These are phyloP conservation scores for Nesometra sesokonis DNA, from an alignment of 35 echinoderm and acorn worm genomes.

Conservation along the genomic window DNA sequence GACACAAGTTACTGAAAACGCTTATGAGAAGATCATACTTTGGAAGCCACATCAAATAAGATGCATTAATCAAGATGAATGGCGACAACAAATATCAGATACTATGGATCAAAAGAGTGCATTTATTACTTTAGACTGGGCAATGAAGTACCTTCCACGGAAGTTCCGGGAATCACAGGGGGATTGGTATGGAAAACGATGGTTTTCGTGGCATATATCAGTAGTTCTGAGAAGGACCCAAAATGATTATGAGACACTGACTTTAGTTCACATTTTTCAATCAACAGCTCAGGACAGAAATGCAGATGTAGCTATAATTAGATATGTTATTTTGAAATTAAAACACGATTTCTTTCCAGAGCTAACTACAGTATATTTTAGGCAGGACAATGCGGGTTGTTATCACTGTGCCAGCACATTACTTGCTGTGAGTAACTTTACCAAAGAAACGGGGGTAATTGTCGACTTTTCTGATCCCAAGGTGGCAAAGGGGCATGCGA, in stretches of 20 bases:
- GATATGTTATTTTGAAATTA: background rate
- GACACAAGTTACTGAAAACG: background rate
- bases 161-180: slow-evolving; percentile 6
- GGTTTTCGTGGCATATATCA: slow-evolving; percentile 17
- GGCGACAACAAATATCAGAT: background rate
- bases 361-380: background rate
- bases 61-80: slow-evolving; percentile 11
- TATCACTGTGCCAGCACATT: background rate
- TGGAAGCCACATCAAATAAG: slow-evolving; percentile 16
- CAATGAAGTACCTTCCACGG: slow-evolving; percentile 10
- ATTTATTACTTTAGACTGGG: slow-evolving; percentile 5
- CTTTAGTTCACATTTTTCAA: background rate
- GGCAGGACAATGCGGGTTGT: background rate
- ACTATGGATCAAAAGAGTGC: background rate
- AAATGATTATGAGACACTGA: background rate
- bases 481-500: background rate
- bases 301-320: background rate
- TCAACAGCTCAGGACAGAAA: slow-evolving; percentile 1
- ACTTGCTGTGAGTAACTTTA: background rate
- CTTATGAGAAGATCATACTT: background rate
- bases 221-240: background rate
- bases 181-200: slow-evolving; percentile 9
- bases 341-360: background rate
- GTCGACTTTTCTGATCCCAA: background rate
- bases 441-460: background rate